phyloP scores from a whole-genome alignment of 2,797 vertebrate genomes.

The Chelonia mydas region DNA sequence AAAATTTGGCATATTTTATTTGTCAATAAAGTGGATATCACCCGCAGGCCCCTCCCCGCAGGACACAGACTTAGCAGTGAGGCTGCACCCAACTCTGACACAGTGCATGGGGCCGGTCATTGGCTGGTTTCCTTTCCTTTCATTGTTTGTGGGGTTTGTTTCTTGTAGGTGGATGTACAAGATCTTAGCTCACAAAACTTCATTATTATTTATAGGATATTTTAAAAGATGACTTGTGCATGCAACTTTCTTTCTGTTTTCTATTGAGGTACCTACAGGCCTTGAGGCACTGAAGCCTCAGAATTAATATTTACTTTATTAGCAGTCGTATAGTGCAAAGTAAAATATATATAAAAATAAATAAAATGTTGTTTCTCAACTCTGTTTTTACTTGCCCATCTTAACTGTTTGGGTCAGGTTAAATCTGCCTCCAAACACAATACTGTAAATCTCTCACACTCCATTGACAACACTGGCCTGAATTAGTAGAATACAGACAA shows the following conservation, averaged over 20 bases:
- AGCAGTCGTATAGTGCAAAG: neutral
- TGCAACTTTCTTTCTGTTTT: neutral
- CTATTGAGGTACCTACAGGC: conserved; percentile 3
- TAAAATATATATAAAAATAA: neutral
- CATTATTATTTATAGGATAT: neutral
- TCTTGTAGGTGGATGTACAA: neutral
- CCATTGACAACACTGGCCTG: conserved; percentile 35
- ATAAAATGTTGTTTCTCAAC: neutral
- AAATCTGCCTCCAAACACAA: neutral
- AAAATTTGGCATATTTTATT: too few relatives aligned
- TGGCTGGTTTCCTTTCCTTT: conserved; percentile 2
- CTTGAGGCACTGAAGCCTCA: neutral
- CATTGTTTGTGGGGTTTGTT: neutral
- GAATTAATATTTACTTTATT: conserved; percentile 36
- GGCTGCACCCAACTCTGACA: too few relatives aligned
- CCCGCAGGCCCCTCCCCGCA: too few relatives aligned
- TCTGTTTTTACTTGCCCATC: neutral
- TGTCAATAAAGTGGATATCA: too few relatives aligned
- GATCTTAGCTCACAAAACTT: too few relatives aligned
- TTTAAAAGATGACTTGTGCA: neutral
- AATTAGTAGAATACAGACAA: conserved; percentile 49
- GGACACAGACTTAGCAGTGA: too few relatives aligned
- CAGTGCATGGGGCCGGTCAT: too few relatives aligned
- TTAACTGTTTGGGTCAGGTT: neutral
- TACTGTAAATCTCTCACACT: neutral